phyloP scores from a whole-genome alignment of 2,888 invertebrate species.

The Erannis defoliaria region DNA sequence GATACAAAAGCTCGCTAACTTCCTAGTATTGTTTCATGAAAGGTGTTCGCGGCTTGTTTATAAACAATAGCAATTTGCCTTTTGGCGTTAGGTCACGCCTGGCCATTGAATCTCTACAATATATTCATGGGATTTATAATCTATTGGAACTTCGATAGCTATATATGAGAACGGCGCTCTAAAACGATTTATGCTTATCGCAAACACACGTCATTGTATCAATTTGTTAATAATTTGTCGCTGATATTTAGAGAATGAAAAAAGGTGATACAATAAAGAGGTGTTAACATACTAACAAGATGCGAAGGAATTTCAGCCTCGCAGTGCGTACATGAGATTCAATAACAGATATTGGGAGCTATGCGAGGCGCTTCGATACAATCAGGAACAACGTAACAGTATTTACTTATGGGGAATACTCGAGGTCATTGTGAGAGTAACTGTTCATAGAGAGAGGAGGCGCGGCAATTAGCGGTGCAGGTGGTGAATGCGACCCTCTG shows the following conservation, averaged over 20 bases:
- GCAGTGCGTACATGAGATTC: constrained; percentile 43
- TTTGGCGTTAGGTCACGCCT: constrained; percentile 72
- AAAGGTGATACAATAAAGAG: constrained; percentile 41
- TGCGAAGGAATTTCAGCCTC: constrained; percentile 45
- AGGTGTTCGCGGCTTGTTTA: constrained; percentile 72
- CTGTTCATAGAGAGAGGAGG: constrained; percentile 76
- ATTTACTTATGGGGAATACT: constrained; percentile 60
- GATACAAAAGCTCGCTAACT: constrained; percentile 62
- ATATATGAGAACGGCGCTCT: background rate
- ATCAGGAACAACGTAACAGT: constrained; percentile 59
- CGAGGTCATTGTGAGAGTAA: constrained; percentile 72
- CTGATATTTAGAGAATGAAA: constrained; percentile 34
- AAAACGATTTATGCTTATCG: constrained; percentile 6
- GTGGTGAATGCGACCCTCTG: constrained; percentile 80
- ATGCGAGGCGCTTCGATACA: constrained; percentile 50
- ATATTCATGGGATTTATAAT: constrained; percentile 56
- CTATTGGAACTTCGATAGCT: constrained; percentile 46
- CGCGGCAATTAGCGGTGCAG: constrained; percentile 82
- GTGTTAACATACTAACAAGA: constrained; percentile 46
- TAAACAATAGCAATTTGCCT: constrained; percentile 78
- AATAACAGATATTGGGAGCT: constrained; percentile 49
- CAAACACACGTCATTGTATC: constrained; percentile 3
- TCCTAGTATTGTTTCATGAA: constrained; percentile 73
- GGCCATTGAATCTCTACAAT: constrained; percentile 65
- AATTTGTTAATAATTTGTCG: constrained; percentile 22